Evolutionary conservation across 1,140 invertebrate genomes (phyloP).

Genomic region (Diorhabda sublineata): DNA sequence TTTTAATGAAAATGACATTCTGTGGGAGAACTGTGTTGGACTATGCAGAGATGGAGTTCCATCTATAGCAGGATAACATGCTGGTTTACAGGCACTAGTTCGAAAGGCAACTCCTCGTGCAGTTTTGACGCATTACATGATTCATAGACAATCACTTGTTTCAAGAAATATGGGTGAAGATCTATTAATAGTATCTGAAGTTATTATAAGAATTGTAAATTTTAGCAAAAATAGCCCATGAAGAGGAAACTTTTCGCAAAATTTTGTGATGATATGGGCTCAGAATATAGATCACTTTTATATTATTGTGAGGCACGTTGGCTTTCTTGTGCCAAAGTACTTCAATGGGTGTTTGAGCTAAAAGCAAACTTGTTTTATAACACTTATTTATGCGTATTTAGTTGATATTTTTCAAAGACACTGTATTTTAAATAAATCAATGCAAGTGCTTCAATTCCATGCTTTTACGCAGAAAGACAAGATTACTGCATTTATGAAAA

Average conservation of each 20-base stretch:
- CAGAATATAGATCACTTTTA: background rate
- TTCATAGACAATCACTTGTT: background rate
- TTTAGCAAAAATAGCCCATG: too few relatives aligned
- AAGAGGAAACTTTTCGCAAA: too few relatives aligned
- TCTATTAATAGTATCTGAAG: too few relatives aligned
- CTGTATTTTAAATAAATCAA: conserved; percentile 26
- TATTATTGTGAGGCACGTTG: conserved; percentile 26
- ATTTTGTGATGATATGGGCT: background rate
- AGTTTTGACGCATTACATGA: background rate
- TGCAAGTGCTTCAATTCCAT: conserved; percentile 18
- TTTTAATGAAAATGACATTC: background rate
- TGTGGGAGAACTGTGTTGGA: conserved; percentile 30
- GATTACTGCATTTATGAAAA: background rate
- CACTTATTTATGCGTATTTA: conserved; percentile 6
- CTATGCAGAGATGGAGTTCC: conserved; percentile 45
- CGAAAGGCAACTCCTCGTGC: background rate
- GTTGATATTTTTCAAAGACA: conserved; percentile 28
- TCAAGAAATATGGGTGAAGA: too few relatives aligned
- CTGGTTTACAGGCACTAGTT: background rate
- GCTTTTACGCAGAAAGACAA: background rate
- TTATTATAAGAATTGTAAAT: too few relatives aligned
- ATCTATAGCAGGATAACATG: background rate
- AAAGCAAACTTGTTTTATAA: conserved; percentile 23
- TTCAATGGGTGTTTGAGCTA: conserved; percentile 26
- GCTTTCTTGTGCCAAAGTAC: conserved; percentile 24